phyloP scores from a whole-genome alignment of 2,113 vertebrate genomes.

The Oncorhynchus nerka region DNA sequence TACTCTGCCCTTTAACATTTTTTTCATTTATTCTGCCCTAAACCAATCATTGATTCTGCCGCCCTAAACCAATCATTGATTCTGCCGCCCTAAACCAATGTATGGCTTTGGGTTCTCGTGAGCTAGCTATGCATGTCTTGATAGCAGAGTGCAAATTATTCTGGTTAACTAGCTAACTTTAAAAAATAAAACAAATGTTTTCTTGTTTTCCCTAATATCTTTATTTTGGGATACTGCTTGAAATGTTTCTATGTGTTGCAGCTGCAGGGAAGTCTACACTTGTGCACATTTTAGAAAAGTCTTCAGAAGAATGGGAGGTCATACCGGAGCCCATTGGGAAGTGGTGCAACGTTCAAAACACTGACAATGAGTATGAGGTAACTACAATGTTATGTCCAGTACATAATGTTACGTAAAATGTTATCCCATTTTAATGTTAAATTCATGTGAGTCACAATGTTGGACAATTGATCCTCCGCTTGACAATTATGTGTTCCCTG shows the following conservation, averaged over 20 bases:
- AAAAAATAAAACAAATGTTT: too few species aligned
- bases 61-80: too few species aligned
- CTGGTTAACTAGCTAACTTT: too few species aligned
- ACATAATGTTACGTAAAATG: background rate
- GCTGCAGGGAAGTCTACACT: conserved; percentile 78
- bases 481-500: background rate
- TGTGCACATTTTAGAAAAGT: conserved; percentile 67
- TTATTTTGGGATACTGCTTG: too few species aligned
- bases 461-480: background rate
- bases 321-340: conserved; percentile 79
- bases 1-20: too few species aligned
- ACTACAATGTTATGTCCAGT: background rate
- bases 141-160: too few species aligned
- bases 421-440: background rate
- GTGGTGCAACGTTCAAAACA: conserved; percentile 77
- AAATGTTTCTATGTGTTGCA: conserved; percentile 21
- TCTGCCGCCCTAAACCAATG: too few species aligned
- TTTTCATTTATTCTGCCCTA: too few species aligned
- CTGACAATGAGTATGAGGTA: conserved; percentile 64
- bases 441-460: background rate
- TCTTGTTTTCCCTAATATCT: too few species aligned
- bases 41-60: too few species aligned
- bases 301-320: conserved; percentile 75
- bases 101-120: too few species aligned
- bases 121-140: too few species aligned